These are phyloP conservation scores for Poecilia picta DNA, from an alignment of 2,797 vertebrate genomes.

Conservation along the genomic window DNA sequence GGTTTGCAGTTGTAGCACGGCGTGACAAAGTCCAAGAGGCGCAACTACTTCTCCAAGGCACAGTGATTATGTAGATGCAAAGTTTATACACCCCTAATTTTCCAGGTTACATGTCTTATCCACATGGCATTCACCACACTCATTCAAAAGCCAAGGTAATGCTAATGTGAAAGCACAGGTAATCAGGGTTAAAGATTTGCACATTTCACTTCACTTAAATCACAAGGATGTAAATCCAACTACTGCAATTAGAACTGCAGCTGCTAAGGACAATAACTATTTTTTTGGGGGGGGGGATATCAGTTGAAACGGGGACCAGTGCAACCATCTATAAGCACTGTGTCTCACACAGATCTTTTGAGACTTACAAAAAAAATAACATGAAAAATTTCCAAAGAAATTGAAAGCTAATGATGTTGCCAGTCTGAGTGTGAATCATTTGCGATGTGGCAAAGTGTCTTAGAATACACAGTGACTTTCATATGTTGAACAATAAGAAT, in stretches of 20 bases:
- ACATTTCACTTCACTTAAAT: conserved; percentile 69
- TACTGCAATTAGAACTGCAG: conserved; percentile 63
- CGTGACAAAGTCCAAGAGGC: background rate
- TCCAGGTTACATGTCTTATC: conserved; percentile 50
- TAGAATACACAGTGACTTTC: conserved; percentile 55
- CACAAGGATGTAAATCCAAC: conserved; percentile 52
- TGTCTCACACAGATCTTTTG: conserved; percentile 45
- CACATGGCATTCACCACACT: conserved; percentile 32
- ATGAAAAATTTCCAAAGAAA: conserved; percentile 67
- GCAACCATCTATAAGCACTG: conserved; percentile 48
- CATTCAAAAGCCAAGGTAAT: conserved; percentile 41
- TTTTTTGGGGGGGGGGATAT: conserved; percentile 4
- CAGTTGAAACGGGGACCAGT: conserved; percentile 67
- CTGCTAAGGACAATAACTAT: conserved; percentile 48
- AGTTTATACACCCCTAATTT: conserved; percentile 18
- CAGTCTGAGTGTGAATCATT: conserved; percentile 44
- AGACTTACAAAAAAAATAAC: conserved; percentile 51
- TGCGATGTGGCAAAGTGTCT: conserved; percentile 57
- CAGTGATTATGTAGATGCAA: conserved; percentile 28
- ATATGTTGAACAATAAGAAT: conserved; percentile 54
- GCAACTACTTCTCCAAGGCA: background rate
- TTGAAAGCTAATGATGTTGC: conserved; percentile 51
- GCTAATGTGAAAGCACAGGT: conserved; percentile 76
- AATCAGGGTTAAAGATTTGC: conserved; percentile 72
- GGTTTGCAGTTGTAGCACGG: background rate